Percentiles rank a stretch among this genome's conserved stretches.
Evolutionary conservation across 2,888 invertebrate species (phyloP).

Genomic region (Idaea biselata): DNA sequence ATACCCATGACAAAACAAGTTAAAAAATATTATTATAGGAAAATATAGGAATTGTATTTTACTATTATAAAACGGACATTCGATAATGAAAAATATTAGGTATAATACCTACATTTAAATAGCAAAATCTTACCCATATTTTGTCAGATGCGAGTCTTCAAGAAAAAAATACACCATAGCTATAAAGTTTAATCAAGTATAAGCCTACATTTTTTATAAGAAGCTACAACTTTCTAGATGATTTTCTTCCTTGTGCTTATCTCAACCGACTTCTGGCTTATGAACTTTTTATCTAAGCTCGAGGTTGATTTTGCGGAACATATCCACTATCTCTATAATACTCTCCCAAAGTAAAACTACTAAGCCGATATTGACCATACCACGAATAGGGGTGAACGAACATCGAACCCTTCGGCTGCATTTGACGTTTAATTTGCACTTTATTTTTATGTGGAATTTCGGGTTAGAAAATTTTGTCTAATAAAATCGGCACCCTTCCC

Average conservation of each 20-base stretch:
- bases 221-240: not conserved
- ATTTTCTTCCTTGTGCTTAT: not conserved
- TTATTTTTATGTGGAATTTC: slow-evolving; percentile 36
- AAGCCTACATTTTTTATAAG: not conserved
- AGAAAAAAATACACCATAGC: not conserved
- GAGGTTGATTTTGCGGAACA: not conserved
- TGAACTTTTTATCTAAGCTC: not conserved
- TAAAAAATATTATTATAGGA: too few relatives aligned
- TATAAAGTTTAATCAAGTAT: not conserved
- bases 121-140: too few relatives aligned
- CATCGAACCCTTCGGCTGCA: slow-evolving; percentile 40
- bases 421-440: slow-evolving; percentile 52
- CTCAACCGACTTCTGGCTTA: not conserved
- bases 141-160: too few relatives aligned
- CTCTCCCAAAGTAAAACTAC: not conserved
- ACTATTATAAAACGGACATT: too few relatives aligned
- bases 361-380: slow-evolving; percentile 4
- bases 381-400: slow-evolving; percentile 19
- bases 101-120: too few relatives aligned
- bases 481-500: slow-evolving; percentile 20
- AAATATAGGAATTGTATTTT: too few relatives aligned
- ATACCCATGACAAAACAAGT: too few relatives aligned
- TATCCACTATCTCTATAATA: not conserved
- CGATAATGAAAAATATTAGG: too few relatives aligned
- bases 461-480: slow-evolving; percentile 27